Percentiles rank a stretch among this genome's conserved stretches.
phyloP scores from a whole-genome alignment of 1,140 invertebrate genomes.

The Trichonephila clavata region DNA sequence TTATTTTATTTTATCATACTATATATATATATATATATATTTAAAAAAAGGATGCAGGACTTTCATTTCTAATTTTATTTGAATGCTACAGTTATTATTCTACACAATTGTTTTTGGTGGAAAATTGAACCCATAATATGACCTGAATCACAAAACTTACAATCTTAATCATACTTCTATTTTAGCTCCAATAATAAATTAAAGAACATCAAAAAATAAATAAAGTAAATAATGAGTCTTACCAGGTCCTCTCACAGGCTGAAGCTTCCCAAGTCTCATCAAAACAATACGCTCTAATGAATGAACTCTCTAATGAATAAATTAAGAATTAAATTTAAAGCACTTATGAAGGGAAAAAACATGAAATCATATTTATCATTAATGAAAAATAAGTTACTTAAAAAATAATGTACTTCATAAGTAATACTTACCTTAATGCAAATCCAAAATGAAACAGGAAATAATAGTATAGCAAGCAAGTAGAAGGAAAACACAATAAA shows the following conservation, averaged over 20 bases:
- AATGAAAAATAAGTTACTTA: not conserved
- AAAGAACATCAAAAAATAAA: not conserved
- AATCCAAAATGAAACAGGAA: slow-evolving; percentile 51
- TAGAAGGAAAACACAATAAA: slow-evolving; percentile 31
- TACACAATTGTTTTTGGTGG: no score
- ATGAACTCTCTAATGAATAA: slow-evolving; percentile 60
- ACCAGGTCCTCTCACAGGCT: slow-evolving; percentile 66
- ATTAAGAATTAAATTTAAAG: not conserved
- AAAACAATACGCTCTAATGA: slow-evolving; percentile 53
- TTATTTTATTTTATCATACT: no score
- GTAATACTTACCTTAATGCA: slow-evolving; percentile 60
- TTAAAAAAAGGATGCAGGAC: no score
- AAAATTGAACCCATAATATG: no score
- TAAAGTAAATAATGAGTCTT: not conserved
- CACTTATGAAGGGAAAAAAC: no score
- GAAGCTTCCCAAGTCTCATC: slow-evolving; percentile 56
- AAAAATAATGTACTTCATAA: no score
- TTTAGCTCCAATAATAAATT: no score
- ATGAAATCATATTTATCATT: not conserved
- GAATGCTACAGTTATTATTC: no score
- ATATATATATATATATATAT: no score
- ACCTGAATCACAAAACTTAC: no score
- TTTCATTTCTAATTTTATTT: no score
- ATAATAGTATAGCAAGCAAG: not conserved
- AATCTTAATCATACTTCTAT: no score